Percentiles rank a stretch among this genome's conserved stretches.
phyloP scores from a whole-genome alignment of 2,888 invertebrate species.

The Nomada flava region DNA sequence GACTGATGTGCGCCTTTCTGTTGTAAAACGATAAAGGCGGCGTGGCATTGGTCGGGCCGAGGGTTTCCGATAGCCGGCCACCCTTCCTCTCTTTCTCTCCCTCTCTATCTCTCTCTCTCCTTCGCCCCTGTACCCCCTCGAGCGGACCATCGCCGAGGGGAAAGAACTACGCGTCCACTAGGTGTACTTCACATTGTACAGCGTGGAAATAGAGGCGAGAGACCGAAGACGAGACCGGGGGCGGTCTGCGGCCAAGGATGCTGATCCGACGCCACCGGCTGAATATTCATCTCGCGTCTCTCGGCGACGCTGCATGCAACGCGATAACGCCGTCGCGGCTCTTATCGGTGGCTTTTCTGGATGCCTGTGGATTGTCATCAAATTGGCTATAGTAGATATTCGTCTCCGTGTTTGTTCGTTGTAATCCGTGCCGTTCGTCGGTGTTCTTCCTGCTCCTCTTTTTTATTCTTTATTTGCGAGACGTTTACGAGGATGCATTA shows the following conservation, averaged over 20 bases:
- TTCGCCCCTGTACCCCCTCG: neutral
- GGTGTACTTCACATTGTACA: constrained; percentile 51
- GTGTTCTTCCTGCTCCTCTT: too few species aligned
- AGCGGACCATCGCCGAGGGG: constrained; percentile 16
- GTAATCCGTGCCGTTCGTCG: too few species aligned
- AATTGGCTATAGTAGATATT: neutral
- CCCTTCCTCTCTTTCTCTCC: constrained; percentile 37
- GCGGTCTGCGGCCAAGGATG: constrained; percentile 12
- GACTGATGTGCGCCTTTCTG: constrained; percentile 85
- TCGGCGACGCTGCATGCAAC: constrained; percentile 49
- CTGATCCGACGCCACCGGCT: constrained; percentile 55
- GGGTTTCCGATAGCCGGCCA: constrained; percentile 81
- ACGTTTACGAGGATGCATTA: too few species aligned
- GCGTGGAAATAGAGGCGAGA: constrained; percentile 38
- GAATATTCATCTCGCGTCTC: constrained; percentile 76
- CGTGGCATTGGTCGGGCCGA: constrained; percentile 83
- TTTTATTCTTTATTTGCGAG: too few species aligned
- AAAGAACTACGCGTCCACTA: constrained; percentile 11
- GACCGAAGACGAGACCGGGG: constrained; percentile 3
- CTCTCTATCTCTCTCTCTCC: constrained; percentile 13
- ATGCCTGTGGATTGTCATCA: constrained; percentile 30
- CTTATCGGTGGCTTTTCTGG: constrained; percentile 53
- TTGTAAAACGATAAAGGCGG: constrained; percentile 84
- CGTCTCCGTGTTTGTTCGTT: too few species aligned
- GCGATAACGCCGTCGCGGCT: constrained; percentile 66